Conservation (phyloP, 2,888 invertebrate species). For the Doris montereyensis region DNA sequence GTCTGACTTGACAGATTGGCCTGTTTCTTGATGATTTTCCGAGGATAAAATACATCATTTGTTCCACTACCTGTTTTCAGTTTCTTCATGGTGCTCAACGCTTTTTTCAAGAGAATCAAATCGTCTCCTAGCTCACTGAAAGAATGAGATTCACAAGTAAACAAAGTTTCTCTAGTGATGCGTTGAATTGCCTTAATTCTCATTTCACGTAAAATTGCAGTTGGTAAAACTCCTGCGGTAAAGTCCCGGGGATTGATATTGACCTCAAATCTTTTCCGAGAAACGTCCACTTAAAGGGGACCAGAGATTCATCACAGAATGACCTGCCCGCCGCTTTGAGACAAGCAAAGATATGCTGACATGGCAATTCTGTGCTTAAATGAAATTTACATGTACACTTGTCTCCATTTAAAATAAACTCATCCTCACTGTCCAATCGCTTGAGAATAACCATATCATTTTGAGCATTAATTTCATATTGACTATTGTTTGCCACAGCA, state of each 20-base stretch:
- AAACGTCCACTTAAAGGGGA: slow-evolving; percentile 32
- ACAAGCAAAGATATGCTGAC: slow-evolving; percentile 41
- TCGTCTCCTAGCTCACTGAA: slow-evolving; percentile 37
- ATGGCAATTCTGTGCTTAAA: slow-evolving; percentile 29
- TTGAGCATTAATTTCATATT: slow-evolving; percentile 23
- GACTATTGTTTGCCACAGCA: slow-evolving; percentile 27
- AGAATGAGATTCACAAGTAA: slow-evolving; percentile 26
- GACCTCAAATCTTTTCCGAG: slow-evolving; percentile 32
- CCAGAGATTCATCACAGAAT: slow-evolving; percentile 28
- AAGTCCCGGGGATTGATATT: too few species aligned
- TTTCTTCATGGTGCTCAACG: slow-evolving; percentile 26
- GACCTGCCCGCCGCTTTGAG: slow-evolving; percentile 1
- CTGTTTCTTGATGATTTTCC: too few species aligned
- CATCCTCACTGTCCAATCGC: slow-evolving; percentile 24
- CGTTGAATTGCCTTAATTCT: slow-evolving; percentile 31
- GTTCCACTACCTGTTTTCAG: too few species aligned
- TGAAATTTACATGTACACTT: slow-evolving; percentile 34
- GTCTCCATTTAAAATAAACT: slow-evolving; percentile 32
- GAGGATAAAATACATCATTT: too few species aligned
- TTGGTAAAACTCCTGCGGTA: too few species aligned
- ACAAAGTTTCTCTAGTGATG: slow-evolving; percentile 27
- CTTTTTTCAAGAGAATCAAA: slow-evolving; percentile 27
- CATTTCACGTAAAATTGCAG: too few species aligned
- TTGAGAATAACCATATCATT: slow-evolving; percentile 37
- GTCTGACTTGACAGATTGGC: neutral